Base-by-base conservation (phyloP, 2,113 vertebrate genomes). In the Chaetodon auriga region DNA sequence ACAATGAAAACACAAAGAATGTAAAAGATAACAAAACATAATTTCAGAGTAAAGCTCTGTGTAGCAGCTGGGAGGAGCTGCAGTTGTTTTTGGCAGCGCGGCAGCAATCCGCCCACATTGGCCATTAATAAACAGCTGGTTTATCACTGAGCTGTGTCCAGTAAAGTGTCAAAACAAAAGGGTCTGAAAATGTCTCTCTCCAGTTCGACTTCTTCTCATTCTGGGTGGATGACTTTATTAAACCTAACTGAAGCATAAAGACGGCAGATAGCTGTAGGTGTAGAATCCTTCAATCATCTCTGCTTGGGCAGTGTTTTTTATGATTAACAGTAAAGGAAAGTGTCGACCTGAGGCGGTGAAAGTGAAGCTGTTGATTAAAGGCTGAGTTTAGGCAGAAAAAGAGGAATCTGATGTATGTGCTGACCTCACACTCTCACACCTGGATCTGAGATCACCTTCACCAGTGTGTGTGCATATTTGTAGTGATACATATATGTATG, bases 31-130 rank as follows among this genome's bases (percentile, higher is more conserved):
- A 89, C 72, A 89, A 64, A 75, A 49, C 45, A 53, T 86, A 0
- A 87, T 80, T 87, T 86, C 51, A 81, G 66, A 75, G 66, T 69
- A 75, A 85, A 81, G 69, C 88, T 86, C 38, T 75, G 80, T 83
- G 88, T 65, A 87, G 70, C 77, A 66, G 75, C 49, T 48, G 82
- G 63, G 81, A 77, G 68, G 79, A 45, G 81, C 25, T 6, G 0
- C 16, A 5, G 89, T 88, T 89, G 85, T 75, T 90, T 85, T 91
- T 92, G 91, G 90, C 87, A 79, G 72, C 16, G n/a, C 51, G 7
- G 82, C 78, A 35, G 63, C 19, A 46, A 83, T 90, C 69, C 51
- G 1, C 85, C 82, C 65, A 58, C 51, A 21, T 48, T 19, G 5
- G 49, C 72, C 72, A 61, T 80, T 80, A 82, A 84, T 81, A 87